Percentiles rank a stretch among this genome's conserved stretches.
Conservation (phyloP, 53 echinoderm and acorn worm genomes). For the Echinarachnius parma region DNA sequence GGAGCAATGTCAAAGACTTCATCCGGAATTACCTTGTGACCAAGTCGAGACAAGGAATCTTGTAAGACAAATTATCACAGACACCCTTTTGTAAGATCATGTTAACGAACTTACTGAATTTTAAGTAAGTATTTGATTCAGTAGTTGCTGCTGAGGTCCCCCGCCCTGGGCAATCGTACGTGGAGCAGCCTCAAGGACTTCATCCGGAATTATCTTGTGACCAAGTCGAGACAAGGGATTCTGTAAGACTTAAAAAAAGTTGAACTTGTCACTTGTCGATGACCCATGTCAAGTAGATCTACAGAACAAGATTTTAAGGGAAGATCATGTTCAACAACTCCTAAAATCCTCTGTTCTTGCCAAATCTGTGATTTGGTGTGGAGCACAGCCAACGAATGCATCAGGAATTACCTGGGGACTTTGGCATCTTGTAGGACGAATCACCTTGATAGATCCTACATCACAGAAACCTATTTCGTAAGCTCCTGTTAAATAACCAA, state of each 20-base stretch:
- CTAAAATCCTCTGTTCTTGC: too few relatives aligned
- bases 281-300: too few relatives aligned
- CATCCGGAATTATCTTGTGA: constrained; percentile 4
- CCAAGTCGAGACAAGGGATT: not conserved
- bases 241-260: not conserved
- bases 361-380: not conserved
- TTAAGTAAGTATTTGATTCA: not conserved
- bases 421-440: too few relatives aligned
- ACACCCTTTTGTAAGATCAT: not conserved
- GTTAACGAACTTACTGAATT: too few relatives aligned
- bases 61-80: not conserved
- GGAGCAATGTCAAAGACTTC: constrained; percentile 53
- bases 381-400: too few relatives aligned
- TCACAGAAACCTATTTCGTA: too few relatives aligned
- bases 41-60: constrained; percentile 35
- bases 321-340: not conserved
- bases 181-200: constrained; percentile 1
- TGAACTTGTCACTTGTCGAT: not conserved
- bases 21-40: constrained; percentile 47
- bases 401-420: too few relatives aligned
- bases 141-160: not conserved
- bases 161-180: not conserved
- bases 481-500: too few relatives aligned
- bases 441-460: too few relatives aligned
- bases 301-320: too few relatives aligned